Evolutionary conservation across 2,797 vertebrate genomes (phyloP).

Genomic region (Centropyge bicolor): DNA sequence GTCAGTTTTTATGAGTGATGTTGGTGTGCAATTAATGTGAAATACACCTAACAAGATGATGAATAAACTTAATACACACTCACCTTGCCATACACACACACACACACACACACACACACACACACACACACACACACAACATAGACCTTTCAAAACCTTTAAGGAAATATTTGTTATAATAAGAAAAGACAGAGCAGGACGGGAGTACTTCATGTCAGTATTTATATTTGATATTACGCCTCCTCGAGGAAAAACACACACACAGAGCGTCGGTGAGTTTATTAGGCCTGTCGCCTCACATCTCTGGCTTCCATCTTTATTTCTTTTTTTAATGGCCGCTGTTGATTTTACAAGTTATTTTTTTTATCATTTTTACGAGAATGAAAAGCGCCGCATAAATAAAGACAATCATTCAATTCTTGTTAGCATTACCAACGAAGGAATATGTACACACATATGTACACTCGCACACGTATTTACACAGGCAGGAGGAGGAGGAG

Average conservation of each 20-base stretch:
- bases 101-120: not conserved
- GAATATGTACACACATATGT: not conserved
- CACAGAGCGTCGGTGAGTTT: conserved; percentile 28
- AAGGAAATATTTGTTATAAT: conserved; percentile 43
- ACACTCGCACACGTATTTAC: conserved; percentile 25
- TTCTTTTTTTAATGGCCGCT: conserved; percentile 32
- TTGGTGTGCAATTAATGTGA: conserved; percentile 61
- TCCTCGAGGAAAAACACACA: conserved; percentile 38
- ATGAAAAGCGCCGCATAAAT: conserved; percentile 48
- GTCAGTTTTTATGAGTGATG: conserved; percentile 60
- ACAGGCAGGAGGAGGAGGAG: conserved; percentile 28
- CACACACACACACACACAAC: conserved; percentile 11
- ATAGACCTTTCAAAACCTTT: conserved; percentile 25
- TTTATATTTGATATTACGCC: conserved; percentile 48
- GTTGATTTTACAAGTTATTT: conserved; percentile 43
- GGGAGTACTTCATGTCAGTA: conserved; percentile 44
- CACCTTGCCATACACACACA: conserved; percentile 31
- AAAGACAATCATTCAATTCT: conserved; percentile 38
- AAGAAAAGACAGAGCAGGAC: conserved; percentile 33
- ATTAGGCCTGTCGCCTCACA: conserved; percentile 23
- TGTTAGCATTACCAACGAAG: conserved; percentile 43
- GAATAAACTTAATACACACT: conserved; percentile 48
- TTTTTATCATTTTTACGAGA: conserved; percentile 47
- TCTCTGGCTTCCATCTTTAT: conserved; percentile 34
- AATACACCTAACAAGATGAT: conserved; percentile 67